Evolutionary conservation across 2,113 vertebrate species (phyloP), one percentile per base, ranked within the genome.

Genomic region (Cichladusa arquata): DNA sequence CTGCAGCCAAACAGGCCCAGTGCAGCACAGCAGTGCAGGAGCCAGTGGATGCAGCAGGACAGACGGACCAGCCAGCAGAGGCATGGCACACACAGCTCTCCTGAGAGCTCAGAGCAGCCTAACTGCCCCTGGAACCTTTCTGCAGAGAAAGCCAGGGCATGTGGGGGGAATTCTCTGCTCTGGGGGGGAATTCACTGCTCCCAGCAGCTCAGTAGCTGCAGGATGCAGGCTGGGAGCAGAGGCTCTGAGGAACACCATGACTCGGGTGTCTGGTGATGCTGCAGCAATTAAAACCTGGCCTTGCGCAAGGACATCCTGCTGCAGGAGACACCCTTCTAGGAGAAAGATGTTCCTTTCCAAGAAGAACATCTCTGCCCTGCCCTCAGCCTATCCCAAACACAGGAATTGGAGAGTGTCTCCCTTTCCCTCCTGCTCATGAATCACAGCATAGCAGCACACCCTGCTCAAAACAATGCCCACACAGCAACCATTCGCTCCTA

Each of bases 201-300:
- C 38, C 4, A 3, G 10, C 10, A 81, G 45, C 78, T 50, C 47
- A n/a, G 47, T 0, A 62, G 67, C 84, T 86, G 81, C 60, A 60
- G 54, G 34, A 83, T 25, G 28, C 57, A 73, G 67, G 28, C 36
- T 80, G 28, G 71, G 23, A 86, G 64, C 45, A 40, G 69, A 78
- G 42, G 42, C 50, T 58, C 42, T 5, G 77, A 88, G 15, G 15
- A 33, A 56, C 19, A 89, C 73, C 28, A 4, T 69, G 92, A 89
- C 77, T 93, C 4, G 2, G 48, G 86, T 84, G 31, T 67, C 57
- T 67, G 77, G 34, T 73, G 86, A 80, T 94, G 89, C 95, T 81
- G 95, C 91, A 91, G 86, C 73, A 61, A 71, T 89, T 76, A 67
- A 95, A 95, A 42, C n/a, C 81, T 57, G 86, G 88, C 83, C 88